Percentiles rank a stretch among this genome's conserved stretches.
Conservation (phyloP, 2,797 vertebrate genomes). For the Chlorospingus semifuscus region DNA sequence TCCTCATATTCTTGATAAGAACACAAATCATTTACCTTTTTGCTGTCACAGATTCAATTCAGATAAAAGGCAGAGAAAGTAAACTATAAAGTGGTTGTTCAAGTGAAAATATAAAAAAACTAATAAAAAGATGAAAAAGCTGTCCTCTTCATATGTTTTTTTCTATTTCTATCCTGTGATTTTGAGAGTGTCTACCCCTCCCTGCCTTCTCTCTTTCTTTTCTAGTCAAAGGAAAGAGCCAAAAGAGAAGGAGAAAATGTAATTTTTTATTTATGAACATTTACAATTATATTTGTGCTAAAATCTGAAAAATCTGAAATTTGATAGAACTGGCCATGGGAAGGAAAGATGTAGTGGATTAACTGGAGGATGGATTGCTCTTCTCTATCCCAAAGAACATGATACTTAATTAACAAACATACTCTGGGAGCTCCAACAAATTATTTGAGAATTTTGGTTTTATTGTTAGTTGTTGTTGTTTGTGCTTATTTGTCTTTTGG, state of each 20-base stretch:
- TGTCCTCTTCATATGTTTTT: not conserved
- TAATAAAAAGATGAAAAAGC: not conserved
- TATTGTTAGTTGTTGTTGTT: not conserved
- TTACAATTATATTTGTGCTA: not conserved
- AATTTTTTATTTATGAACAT: not conserved
- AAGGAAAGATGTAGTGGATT: not conserved
- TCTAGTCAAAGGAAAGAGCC: not conserved
- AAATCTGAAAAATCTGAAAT: not conserved
- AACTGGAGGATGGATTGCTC: not conserved
- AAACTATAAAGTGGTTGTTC: not conserved
- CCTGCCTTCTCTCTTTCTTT: not conserved
- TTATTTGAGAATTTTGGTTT: not conserved
- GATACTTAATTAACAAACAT: not conserved
- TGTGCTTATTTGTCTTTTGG: not conserved
- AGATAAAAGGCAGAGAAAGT: not conserved
- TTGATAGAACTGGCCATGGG: not conserved
- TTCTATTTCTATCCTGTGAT: not conserved
- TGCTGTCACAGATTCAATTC: not conserved
- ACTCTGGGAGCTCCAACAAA: not conserved
- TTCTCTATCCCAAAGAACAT: not conserved
- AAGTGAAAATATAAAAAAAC: not conserved
- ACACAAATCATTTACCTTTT: not conserved
- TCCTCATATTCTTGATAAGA: not conserved
- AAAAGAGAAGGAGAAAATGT: not conserved
- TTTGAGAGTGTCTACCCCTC: not conserved